A percentile compares a stretch with the other conserved stretches of the same genome.
Conservation (phyloP, 2,888 invertebrate genomes). For the Parasteatoda lunata region DNA sequence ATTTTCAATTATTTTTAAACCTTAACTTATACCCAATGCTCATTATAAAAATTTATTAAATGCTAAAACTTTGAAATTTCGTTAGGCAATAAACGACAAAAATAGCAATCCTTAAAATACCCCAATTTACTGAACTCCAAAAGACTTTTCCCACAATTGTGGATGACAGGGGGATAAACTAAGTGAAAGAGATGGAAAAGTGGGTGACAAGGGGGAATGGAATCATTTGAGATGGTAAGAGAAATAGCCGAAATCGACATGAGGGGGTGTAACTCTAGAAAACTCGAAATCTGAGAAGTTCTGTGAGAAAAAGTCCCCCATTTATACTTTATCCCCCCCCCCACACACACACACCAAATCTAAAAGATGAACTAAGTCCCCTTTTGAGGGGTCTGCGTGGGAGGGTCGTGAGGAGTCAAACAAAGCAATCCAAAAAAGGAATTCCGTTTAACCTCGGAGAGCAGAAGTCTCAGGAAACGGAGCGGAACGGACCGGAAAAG, state of each 20-base stretch:
- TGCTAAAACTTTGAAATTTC: no score
- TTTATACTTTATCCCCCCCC: conserved; percentile 5
- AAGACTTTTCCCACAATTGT: no score
- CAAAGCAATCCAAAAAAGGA: conserved; percentile 16
- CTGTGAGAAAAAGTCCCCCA: conserved; percentile 40
- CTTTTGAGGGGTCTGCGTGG: not conserved
- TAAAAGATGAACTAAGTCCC: not conserved
- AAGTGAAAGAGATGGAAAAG: no score
- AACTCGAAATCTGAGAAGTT: conserved; percentile 35
- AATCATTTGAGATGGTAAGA: not conserved
- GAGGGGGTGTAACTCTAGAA: conserved; percentile 35
- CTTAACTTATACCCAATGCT: no score
- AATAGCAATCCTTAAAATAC: no score
- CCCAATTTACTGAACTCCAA: no score
- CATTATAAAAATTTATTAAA: no score
- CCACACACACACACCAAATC: not conserved
- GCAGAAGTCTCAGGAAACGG: conserved; percentile 49
- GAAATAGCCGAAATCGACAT: not conserved
- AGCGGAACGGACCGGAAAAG: conserved; percentile 57
- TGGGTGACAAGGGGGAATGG: no score
- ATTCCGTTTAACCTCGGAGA: conserved; percentile 39
- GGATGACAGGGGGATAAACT: no score
- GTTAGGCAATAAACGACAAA: no score
- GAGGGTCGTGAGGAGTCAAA: conserved; percentile 44
- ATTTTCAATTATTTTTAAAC: no score